Percentiles rank a stretch among this genome's conserved stretches.
phyloP scores from a whole-genome alignment of 2,888 invertebrate genomes.

The Drosophila atripex region DNA sequence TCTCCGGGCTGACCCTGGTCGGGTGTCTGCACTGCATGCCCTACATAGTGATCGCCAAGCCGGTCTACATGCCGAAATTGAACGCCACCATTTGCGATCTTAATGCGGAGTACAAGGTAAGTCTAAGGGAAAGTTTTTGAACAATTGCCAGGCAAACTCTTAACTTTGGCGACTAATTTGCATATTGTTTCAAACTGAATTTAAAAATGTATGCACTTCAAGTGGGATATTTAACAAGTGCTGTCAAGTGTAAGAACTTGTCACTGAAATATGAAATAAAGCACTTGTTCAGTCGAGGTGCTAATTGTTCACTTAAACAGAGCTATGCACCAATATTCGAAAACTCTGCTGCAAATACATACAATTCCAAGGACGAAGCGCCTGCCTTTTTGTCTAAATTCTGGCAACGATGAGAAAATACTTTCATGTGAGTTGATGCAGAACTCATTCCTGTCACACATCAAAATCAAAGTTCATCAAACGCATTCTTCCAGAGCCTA shows the following conservation, averaged over 20 bases:
- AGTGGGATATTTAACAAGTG: background rate
- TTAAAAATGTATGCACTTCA: conserved; percentile 3
- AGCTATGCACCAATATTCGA: background rate
- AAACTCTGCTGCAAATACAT: background rate
- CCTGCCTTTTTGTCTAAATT: background rate
- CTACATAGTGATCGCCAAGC: conserved; percentile 85
- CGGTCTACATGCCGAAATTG: conserved; percentile 78
- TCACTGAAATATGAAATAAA: background rate
- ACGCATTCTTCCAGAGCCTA: conserved; percentile 15
- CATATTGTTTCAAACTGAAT: conserved; percentile 15
- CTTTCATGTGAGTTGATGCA: conserved; percentile 1
- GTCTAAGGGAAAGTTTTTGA: conserved; percentile 21
- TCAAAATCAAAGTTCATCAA: conserved; percentile 38
- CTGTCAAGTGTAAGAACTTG: background rate
- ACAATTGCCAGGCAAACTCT: background rate
- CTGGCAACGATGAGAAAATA: background rate
- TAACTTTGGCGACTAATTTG: conserved; percentile 4
- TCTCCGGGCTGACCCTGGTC: conserved; percentile 85
- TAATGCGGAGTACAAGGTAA: conserved; percentile 82
- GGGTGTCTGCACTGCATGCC: conserved; percentile 87
- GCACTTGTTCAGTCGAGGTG: background rate
- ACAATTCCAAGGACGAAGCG: background rate
- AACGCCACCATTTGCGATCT: conserved; percentile 82
- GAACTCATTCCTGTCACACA: conserved; percentile 10
- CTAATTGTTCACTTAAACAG: background rate